Evolutionary conservation across 2,113 vertebrate species (phyloP), one percentile per base, ranked within the genome.

Genomic region (Brachyhypopomus gauderio): DNA sequence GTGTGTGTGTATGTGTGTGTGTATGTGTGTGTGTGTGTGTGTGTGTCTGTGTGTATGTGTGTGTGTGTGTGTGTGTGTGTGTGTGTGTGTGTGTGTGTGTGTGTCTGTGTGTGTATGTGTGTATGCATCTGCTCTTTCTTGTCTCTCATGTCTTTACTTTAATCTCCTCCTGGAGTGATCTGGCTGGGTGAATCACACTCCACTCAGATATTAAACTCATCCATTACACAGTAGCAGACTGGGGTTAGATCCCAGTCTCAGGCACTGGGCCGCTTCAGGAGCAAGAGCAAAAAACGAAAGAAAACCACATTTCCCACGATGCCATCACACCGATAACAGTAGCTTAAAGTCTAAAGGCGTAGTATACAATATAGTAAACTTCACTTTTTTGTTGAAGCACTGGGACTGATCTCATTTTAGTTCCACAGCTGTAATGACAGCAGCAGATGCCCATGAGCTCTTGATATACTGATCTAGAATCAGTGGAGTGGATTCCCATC

Each of bases 391-490:
- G 16, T 5, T 2, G 14, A 64, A 58, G n/a, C 36, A 19, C 7
- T 59, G 77, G 77, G 77, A 79, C 55, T 17, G 56, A 79, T 62
- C 38, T 56, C 0, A 23, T 45, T 62, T 48, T 8, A 67, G 64
- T 20, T 79, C 1, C 45, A 52, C 12, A 52, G 8, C 45, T 52
- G 45, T 52, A 72, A 79, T 62, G 62, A 72, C 55, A 79, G 70
- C 56, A 62, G 62, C 78, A 79, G 78, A 34, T 36, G 30, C 45
- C 19, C 36, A 41, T n/a, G 55, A 41, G 19, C 19, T 56, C 63
- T 56, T 63, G 56, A 60, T 75, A 41, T 41, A 25, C 71, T 58
- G 79, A 81, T 63, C 48, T 48, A 75, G 71, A 59, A 48, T 48
- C 25, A 66, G 45, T 20, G 27, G 19, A 4, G 2, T 14, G 45